phyloP scores from a whole-genome alignment of 2,113 vertebrate genomes.

The Pyrgilauda ruficollis region DNA sequence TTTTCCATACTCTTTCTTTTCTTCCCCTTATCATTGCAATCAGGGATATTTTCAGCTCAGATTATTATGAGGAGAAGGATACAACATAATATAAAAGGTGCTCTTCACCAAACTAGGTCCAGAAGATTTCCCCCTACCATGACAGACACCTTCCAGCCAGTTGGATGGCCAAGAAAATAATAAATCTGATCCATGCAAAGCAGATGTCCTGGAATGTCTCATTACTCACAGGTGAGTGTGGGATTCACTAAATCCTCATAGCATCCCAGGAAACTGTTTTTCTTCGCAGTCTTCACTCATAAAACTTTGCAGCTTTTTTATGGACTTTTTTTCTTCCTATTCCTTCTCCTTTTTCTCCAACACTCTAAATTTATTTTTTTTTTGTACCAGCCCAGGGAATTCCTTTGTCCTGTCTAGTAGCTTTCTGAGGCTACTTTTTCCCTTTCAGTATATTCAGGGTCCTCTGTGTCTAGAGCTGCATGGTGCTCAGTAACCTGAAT shows the following conservation, averaged over 20 bases:
- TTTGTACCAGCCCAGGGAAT: background rate
- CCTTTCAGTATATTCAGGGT: background rate
- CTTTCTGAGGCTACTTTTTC: background rate
- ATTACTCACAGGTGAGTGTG: slow-evolving; percentile 30
- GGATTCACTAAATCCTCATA: slow-evolving; percentile 66
- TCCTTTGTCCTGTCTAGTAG: background rate
- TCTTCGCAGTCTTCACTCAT: background rate
- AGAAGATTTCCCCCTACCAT: background rate
- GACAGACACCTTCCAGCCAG: slow-evolving; percentile 1
- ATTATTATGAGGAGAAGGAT: background rate
- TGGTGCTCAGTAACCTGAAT: background rate
- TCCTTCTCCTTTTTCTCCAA: background rate
- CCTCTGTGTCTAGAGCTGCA: background rate
- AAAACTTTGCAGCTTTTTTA: background rate
- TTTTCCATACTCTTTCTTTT: background rate
- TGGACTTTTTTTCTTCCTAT: background rate
- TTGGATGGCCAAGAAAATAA: slow-evolving; percentile 48
- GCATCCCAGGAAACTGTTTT: slow-evolving; percentile 34
- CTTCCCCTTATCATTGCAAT: background rate
- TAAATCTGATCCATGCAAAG: slow-evolving; percentile 48
- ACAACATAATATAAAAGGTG: background rate
- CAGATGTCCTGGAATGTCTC: slow-evolving; percentile 43
- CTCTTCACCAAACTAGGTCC: background rate
- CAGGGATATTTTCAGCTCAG: background rate
- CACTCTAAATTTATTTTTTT: background rate